Evolutionary conservation across 1,140 invertebrate genomes (phyloP).

Genomic region (Megalopta genalis): DNA sequence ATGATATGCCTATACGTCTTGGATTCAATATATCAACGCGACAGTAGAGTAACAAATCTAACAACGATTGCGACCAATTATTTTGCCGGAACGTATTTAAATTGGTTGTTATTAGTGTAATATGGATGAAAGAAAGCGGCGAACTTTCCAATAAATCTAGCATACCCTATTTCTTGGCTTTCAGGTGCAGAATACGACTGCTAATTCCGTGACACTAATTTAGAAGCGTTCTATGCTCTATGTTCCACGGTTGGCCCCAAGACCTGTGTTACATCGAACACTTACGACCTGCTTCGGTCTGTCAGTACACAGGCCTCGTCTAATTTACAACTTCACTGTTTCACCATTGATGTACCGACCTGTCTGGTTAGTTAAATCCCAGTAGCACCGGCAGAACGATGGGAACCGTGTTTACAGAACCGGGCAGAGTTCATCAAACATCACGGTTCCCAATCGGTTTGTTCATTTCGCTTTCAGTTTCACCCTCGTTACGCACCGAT

Average conservation of each 20-base stretch:
- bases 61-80: too few species aligned
- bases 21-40: too few species aligned
- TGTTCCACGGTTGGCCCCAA: not conserved
- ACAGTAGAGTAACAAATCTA: too few species aligned
- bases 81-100: too few species aligned
- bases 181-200: not conserved
- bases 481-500: slow-evolving; percentile 28
- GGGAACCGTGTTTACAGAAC: not conserved
- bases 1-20: too few species aligned
- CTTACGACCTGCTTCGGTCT: not conserved
- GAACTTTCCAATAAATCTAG: too few species aligned
- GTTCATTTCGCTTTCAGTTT: slow-evolving; percentile 32
- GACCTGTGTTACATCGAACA: not conserved
- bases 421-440: slow-evolving; percentile 10
- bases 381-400: not conserved
- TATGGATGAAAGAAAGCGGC: too few species aligned
- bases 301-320: not conserved
- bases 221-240: not conserved
- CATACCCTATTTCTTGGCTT: too few species aligned
- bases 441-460: slow-evolving; percentile 8
- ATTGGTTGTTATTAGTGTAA: too few species aligned
- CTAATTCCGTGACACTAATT: not conserved
- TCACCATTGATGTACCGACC: not conserved
- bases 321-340: slow-evolving; percentile 4
- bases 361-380: not conserved